Percentiles rank a stretch among this genome's conserved stretches.
phyloP scores from a whole-genome alignment of 2,888 invertebrate genomes.

The Clusia tigrina region DNA sequence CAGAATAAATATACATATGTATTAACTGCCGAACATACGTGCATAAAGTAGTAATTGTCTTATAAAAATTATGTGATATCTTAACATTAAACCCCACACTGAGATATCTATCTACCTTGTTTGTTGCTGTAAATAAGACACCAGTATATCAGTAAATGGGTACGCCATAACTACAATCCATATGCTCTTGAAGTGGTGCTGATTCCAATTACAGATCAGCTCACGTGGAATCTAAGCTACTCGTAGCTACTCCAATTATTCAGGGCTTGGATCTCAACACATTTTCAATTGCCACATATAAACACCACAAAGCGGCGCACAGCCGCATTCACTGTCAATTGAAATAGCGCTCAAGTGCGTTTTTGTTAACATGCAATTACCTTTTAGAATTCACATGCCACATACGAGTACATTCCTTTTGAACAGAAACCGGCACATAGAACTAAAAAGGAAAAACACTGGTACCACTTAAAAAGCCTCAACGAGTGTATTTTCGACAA shows the following conservation, averaged over 20 bases:
- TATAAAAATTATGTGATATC: no score
- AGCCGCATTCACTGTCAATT: conserved; percentile 16
- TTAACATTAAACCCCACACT: no score
- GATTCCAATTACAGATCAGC: no score
- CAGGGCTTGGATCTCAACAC: not conserved
- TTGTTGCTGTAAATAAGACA: no score
- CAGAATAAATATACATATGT: no score
- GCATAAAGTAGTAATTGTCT: no score
- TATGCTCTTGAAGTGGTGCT: no score
- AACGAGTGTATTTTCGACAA: conserved; percentile 20
- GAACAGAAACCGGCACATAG: conserved; percentile 3
- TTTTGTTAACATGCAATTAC: conserved; percentile 11
- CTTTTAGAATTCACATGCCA: conserved; percentile 5
- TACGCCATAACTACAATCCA: no score
- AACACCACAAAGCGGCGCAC: not conserved
- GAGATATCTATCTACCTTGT: no score
- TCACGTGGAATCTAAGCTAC: no score
- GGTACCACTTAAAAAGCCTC: conserved; percentile 39
- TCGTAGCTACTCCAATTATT: not conserved
- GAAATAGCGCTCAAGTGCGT: conserved; percentile 24
- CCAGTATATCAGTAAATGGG: no score
- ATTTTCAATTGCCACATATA: not conserved
- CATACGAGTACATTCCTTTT: not conserved
- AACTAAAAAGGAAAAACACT: conserved; percentile 18
- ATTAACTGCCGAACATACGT: no score